Evolutionary conservation across 1,140 invertebrate species (phyloP), one percentile per base, ranked within the genome.

Genomic region (Drosophila albomicans): DNA sequence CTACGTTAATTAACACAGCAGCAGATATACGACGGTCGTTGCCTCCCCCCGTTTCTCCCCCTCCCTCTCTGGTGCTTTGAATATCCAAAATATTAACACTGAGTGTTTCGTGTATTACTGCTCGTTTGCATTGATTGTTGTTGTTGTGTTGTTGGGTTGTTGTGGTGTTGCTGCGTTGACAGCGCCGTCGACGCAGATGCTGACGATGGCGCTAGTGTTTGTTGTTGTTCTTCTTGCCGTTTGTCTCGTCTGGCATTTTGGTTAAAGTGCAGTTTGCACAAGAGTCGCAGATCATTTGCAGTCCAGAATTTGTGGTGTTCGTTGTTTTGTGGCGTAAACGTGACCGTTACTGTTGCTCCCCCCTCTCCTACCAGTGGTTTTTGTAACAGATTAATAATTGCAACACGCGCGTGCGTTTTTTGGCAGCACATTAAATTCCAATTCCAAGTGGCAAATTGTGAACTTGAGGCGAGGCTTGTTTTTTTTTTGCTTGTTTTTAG

Each of bases 191-290:
- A 28, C 51, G 51, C 5, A 13, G 51, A 2, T n/a, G 48, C 48
- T 49, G 32, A 28, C 51, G 51, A 11, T 32, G 51, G 5, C 28
- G 48, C 48, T 49, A 11, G 2, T 35, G n/a, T 38, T 3, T 10
- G 35, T 38, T 64, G 51, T 80, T 78, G 51, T 70, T 59, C 5
- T 57, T 75, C 43, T 45, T 30, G 20, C 54, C 35, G 5, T 59
- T 58, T n/a, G 43, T 16, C 25, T 16, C 30, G 11, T 35, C 32
- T 15, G 30, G 30, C 1, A 10, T 28, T 56, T 64, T 43, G 48
- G 58, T 41, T 78, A 75, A 86, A 85, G 78, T 79, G 79, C 82
- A 81, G 76, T 62, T 82, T 82, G 65, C 71, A 75, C 41, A 49
- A 46, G 64, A 66, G 58, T 52, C 41, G 48, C 48, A 57, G 64